Base-by-base conservation (phyloP, 2,113 vertebrate genomes). In the Oplegnathus fasciatus region DNA sequence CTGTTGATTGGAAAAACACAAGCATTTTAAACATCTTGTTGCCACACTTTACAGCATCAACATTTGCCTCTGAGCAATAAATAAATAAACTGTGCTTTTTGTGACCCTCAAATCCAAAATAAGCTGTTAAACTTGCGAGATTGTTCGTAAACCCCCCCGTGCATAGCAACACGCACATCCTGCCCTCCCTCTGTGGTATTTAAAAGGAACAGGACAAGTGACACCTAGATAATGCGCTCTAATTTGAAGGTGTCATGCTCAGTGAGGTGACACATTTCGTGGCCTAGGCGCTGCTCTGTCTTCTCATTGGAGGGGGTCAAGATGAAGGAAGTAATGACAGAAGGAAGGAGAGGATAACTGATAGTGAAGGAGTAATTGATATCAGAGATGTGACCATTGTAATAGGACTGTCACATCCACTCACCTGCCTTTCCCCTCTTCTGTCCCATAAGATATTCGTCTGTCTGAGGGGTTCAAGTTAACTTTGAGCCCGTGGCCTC, bases 171-270 rank as follows among this genome's bases (percentile, higher is more conserved):
- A 32, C 58, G 69, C 73, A 82, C 70, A 83, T 92, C 93, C 94
- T 93, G 90, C 88, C 90, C 65, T 79, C 89, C 93, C 80, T 84
- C 82, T 84, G 46, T 34, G 74, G 92, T 88, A 89, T 96, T 89
- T 89, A 89, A 92, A 94, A 95, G 88, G 93, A 91, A 83, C 94
- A 88, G 90, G 93, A 88, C 89, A 93, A 92, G 93, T 97, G 96
- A 96, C 95, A 96, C 91, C 93, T 93, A 85, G 92, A 94, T 97
- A 96, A 97, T 96, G 94, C 95, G 91, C 91, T 96, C 91, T 95
- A 96, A 94, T 97, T 96, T 96, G 92, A 95, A 92, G 93, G 91
- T 96, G 96, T 97, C 96, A 94, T 86, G 95, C 94, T 95, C 96
- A 84, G 91, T 74, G 89, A 93, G 95, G 91, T 91, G 94, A 96